Evolutionary conservation across 2,113 vertebrate genomes (phyloP), one percentile per base, ranked within the genome.

Genomic region (Percopsis transmontana): DNA sequence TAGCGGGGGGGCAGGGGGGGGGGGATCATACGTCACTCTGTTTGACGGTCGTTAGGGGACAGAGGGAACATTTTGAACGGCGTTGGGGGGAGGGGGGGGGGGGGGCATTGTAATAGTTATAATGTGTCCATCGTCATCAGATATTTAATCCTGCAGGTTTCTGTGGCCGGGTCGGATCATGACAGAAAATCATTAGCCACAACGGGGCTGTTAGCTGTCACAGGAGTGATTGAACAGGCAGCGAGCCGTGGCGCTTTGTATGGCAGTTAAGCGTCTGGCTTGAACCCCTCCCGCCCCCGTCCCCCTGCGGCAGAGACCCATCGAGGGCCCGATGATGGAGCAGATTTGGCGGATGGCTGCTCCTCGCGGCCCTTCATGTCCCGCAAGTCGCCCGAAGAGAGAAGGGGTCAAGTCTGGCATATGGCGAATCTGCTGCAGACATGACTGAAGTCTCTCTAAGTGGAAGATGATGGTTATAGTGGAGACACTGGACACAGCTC

Each of bases 111-210:
- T 68, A 70, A 79, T 70, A 51, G 85, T 79, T 83, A n/a, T n/a
- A 90, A 91, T 86, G 90, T 80, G 87, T 88, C 90, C 88, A 82
- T 89, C 78, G 82, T 81, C 85, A 12, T 78, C 73, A 68, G 64
- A 86, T 92, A 90, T 90, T 88, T 89, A 91, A 93, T 91, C 87
- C 85, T 78, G 44, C 70, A 75, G 66, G 79, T 91, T 91, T 82
- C 75, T 51, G 65, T 82, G 27, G 79, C 86, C 62, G 72, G 73
- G 74, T 82, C 11, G 74, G 85, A 92, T 90, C 18, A 91, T 91
- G 91, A 92, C 91, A 87, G 90, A 83, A 91, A 92, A 93, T 93
- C 91, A 91, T 93, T 93, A 91, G 86, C 81, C 87, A 85, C 87
- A 66, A 73, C 54, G 81, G n/a, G 91, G 85, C 89, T 66, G 89